phyloP scores from a whole-genome alignment of 2,888 invertebrate genomes.

The Oegoconia quadripuncta region DNA sequence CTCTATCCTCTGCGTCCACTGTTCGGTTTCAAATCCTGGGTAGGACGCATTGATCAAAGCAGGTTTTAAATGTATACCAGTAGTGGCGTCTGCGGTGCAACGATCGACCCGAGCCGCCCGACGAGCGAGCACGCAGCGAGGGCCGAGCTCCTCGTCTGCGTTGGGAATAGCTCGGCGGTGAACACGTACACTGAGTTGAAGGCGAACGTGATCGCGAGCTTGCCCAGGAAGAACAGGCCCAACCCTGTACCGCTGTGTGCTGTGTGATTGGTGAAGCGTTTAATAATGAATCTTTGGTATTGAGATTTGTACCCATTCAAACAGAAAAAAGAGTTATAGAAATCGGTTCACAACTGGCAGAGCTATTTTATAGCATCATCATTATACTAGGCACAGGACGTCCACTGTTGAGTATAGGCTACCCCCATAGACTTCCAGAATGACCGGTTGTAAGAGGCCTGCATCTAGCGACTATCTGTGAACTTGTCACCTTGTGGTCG shows the following conservation, averaged over 20 bases:
- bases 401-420: too few species aligned
- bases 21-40: not conserved
- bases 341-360: too few species aligned
- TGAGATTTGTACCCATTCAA: not conserved
- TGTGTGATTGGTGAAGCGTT: slow-evolving; percentile 21
- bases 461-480: too few species aligned
- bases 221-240: slow-evolving; percentile 80
- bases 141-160: slow-evolving; percentile 81
- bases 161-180: slow-evolving; percentile 86
- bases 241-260: slow-evolving; percentile 46
- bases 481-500: too few species aligned
- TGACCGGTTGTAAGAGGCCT: too few species aligned
- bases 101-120: slow-evolving; percentile 83
- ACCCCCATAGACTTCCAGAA: too few species aligned
- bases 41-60: not conserved
- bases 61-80: slow-evolving; percentile 56
- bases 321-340: too few species aligned
- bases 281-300: not conserved
- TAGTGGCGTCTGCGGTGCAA: slow-evolving; percentile 85
- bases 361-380: too few species aligned
- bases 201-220: slow-evolving; percentile 82
- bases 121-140: slow-evolving; percentile 84
- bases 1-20: too few species aligned
- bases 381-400: too few species aligned
- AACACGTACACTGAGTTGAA: slow-evolving; percentile 84